Conservation (phyloP, 2,113 vertebrate genomes). For the Crotalus helleri region DNA sequence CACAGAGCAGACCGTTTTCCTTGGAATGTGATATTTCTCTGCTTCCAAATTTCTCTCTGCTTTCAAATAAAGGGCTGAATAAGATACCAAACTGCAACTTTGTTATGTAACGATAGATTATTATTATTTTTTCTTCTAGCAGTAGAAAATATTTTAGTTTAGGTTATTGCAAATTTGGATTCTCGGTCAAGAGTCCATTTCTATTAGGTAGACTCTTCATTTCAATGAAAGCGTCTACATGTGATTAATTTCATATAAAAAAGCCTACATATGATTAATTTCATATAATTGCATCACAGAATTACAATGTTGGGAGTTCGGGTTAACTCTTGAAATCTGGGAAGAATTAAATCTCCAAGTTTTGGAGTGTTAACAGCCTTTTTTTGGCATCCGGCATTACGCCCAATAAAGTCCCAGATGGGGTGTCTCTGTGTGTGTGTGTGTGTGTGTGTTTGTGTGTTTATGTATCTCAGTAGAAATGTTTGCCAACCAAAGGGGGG, state of each 20-base stretch:
- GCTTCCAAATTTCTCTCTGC: neutral
- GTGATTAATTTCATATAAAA: neutral
- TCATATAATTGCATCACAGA: neutral
- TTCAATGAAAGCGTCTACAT: neutral
- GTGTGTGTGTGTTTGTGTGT: neutral
- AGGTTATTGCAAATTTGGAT: neutral
- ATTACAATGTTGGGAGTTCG: neutral
- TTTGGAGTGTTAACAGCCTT: neutral
- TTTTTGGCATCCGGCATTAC: neutral
- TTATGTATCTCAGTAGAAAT: neutral
- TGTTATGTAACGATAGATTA: neutral
- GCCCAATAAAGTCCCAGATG: neutral
- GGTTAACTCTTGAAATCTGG: neutral
- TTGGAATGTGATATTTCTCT: neutral
- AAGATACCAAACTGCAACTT: neutral
- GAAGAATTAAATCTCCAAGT: neutral
- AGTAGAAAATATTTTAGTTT: neutral
- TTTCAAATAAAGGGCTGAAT: neutral
- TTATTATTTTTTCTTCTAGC: neutral
- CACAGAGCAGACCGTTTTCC: neutral
- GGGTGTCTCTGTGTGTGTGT: too few relatives aligned
- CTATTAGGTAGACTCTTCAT: neutral
- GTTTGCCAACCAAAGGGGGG: neutral
- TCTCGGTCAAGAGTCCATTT: neutral
- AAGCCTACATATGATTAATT: neutral